Evolutionary conservation across 2,888 invertebrate genomes (phyloP).

Genomic region (Aleiodes leptofemur): DNA sequence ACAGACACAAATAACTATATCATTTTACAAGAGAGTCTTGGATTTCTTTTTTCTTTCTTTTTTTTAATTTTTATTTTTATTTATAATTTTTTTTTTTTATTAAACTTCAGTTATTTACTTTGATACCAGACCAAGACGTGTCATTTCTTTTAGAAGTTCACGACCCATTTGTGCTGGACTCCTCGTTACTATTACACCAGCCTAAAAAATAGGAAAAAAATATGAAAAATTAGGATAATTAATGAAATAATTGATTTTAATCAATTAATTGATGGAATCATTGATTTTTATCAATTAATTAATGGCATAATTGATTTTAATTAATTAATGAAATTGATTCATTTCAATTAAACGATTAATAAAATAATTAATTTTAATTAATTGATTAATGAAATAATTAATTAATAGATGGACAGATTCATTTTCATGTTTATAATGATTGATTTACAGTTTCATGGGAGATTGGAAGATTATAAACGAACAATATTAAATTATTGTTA

Average conservation of each 20-base stretch:
- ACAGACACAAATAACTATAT: constrained; percentile 70
- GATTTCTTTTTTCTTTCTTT: constrained; percentile 27
- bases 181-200: constrained; percentile 95
- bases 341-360: no score
- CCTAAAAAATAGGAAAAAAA: constrained; percentile 76
- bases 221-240: constrained; percentile 39
- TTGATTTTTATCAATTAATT: no score
- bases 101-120: constrained; percentile 56
- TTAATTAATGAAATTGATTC: no score
- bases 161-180: constrained; percentile 98
- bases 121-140: constrained; percentile 80
- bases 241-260: neutral
- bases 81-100: constrained; percentile 27
- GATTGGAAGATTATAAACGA: no score
- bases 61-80: constrained; percentile 36
- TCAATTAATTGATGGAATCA: neutral
- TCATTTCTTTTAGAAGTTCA: constrained; percentile 92
- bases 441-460: no score
- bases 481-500: no score
- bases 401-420: no score
- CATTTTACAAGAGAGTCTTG: constrained; percentile 58
- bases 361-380: no score
- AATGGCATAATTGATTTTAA: no score
- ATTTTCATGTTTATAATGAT: no score
- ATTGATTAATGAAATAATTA: no score